These are phyloP conservation scores for Melitaea cinxia DNA, from an alignment of 1,140 invertebrate species.

Conservation along the genomic window DNA sequence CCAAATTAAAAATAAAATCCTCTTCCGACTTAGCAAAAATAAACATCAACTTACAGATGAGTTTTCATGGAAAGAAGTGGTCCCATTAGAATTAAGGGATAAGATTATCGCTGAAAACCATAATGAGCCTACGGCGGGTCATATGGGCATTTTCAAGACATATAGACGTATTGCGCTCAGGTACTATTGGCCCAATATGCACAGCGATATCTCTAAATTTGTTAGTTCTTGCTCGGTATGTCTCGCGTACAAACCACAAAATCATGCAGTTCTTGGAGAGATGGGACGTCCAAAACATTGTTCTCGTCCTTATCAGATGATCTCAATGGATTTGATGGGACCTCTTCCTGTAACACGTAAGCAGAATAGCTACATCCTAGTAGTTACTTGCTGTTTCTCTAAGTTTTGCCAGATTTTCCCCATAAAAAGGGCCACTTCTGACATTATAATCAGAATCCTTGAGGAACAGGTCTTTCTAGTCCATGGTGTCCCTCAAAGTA, in stretches of 20 bases:
- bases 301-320: no score
- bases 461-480: conserved; percentile 37
- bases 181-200: no score
- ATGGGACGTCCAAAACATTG: no score
- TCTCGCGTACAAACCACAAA: no score
- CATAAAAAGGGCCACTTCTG: neutral
- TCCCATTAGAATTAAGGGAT: no score
- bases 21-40: conserved; percentile 37
- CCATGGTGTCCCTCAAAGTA: conserved; percentile 31
- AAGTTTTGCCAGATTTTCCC: neutral
- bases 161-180: conserved; percentile 30
- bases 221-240: no score
- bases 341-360: neutral
- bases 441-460: conserved; percentile 5
- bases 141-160: conserved; percentile 59
- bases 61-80: no score
- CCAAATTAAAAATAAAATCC: conserved; percentile 22
- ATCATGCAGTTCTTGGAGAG: no score
- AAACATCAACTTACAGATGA: conserved; percentile 1
- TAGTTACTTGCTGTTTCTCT: neutral
- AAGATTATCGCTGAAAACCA: conserved; percentile 40
- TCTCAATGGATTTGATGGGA: no score
- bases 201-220: no score
- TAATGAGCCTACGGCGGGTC: conserved; percentile 51
- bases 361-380: neutral